A percentile compares a stretch with the other conserved stretches of the same genome.
Evolutionary conservation across 2,797 vertebrate species (phyloP).

Genomic region (Gymnothorax javanicus): DNA sequence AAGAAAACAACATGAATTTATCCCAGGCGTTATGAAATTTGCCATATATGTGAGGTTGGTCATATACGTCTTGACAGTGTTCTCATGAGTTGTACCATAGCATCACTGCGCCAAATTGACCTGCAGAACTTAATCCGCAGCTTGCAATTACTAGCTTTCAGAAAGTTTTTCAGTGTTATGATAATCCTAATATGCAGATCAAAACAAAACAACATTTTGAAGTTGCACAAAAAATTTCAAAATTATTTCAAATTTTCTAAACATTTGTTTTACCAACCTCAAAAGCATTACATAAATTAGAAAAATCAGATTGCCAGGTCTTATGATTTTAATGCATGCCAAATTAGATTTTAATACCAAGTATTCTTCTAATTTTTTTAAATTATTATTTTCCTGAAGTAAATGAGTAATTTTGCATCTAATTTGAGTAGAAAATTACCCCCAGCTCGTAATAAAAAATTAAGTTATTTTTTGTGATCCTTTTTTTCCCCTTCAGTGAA

Average conservation of each 20-base stretch:
- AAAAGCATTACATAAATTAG: constrained; percentile 19
- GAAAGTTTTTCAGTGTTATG: neutral
- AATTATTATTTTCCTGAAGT: constrained; percentile 1
- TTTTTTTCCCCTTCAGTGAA: neutral
- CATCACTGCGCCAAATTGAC: neutral
- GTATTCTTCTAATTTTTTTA: neutral
- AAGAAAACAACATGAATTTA: no score
- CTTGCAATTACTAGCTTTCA: neutral
- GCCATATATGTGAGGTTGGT: neutral
- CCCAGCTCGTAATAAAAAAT: neutral
- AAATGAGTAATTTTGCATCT: constrained; percentile 18
- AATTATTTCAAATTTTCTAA: constrained; percentile 12
- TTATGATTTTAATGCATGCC: neutral
- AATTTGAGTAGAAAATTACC: constrained; percentile 13
- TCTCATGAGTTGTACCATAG: neutral
- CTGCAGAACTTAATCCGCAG: neutral
- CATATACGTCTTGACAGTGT: neutral
- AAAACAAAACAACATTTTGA: neutral
- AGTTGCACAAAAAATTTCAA: constrained; percentile 16
- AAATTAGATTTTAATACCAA: constrained; percentile 16
- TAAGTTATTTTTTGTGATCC: neutral
- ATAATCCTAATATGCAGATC: neutral
- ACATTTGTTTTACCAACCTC: neutral
- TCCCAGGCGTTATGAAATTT: no score
- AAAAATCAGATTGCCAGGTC: constrained; percentile 18